phyloP scores from a whole-genome alignment of 2,113 vertebrate genomes.

The Cygnus buccinator region DNA sequence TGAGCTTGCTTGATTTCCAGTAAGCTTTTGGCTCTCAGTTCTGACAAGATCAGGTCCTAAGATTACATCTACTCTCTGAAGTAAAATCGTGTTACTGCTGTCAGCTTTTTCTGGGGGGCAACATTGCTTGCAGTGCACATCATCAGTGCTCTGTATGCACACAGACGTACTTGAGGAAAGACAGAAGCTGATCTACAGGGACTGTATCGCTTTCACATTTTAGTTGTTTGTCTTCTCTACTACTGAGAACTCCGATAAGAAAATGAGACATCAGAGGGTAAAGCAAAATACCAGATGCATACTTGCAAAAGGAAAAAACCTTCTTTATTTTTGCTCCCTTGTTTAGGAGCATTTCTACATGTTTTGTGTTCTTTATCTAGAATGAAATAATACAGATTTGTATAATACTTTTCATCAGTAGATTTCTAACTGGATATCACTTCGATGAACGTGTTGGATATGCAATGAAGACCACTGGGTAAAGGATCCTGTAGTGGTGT shows the following conservation, averaged over 20 bases:
- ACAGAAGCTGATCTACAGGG: not conserved
- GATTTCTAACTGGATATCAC: not conserved
- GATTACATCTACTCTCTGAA: slow-evolving; percentile 1
- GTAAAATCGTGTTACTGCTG: slow-evolving; percentile 26
- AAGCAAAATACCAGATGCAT: not conserved
- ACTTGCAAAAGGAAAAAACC: not conserved
- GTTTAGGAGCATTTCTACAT: not conserved
- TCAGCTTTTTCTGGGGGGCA: not conserved
- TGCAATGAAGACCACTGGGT: not conserved
- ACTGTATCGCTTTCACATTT: slow-evolving; percentile 3
- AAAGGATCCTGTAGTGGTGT: not conserved
- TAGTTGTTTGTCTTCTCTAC: not conserved
- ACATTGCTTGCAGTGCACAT: slow-evolving; percentile 2
- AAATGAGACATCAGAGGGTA: slow-evolving; percentile 16
- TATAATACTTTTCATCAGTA: not conserved
- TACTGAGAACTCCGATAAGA: slow-evolving; percentile 22
- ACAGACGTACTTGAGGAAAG: not conserved
- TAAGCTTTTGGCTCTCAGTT: not conserved
- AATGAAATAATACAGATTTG: not conserved
- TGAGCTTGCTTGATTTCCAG: slow-evolving; percentile 22
- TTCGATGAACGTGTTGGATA: not conserved
- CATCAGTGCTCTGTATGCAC: not conserved
- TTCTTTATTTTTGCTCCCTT: not conserved
- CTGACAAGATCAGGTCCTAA: slow-evolving; percentile 1
- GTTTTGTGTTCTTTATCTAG: not conserved